Conservation (phyloP, 1,140 invertebrate species). For the Halotydeus destructor region DNA sequence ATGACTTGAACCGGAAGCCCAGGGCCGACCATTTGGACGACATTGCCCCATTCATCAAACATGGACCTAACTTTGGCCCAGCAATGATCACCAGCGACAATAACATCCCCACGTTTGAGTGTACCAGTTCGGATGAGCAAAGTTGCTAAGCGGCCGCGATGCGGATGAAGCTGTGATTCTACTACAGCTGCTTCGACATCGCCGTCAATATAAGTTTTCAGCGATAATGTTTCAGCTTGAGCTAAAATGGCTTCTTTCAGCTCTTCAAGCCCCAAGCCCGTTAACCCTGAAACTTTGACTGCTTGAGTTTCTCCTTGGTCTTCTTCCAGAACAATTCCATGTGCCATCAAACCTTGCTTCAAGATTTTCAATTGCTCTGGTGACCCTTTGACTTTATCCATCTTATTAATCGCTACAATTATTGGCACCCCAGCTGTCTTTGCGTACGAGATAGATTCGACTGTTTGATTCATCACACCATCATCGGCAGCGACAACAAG, state of each 20-base stretch:
- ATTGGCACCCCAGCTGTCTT: slow-evolving; percentile 59
- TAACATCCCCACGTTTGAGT: slow-evolving; percentile 48
- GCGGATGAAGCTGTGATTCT: slow-evolving; percentile 53
- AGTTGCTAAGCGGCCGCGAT: slow-evolving; percentile 58
- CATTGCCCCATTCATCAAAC: slow-evolving; percentile 49
- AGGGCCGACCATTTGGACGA: slow-evolving; percentile 44
- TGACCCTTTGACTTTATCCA: slow-evolving; percentile 67
- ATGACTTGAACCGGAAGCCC: slow-evolving; percentile 64
- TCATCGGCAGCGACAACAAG: slow-evolving; percentile 96
- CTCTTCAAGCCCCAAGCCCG: slow-evolving; percentile 21
- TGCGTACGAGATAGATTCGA: slow-evolving; percentile 34
- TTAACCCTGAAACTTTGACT: slow-evolving; percentile 70
- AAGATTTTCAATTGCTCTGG: slow-evolving; percentile 26
- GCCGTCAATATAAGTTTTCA: slow-evolving; percentile 53
- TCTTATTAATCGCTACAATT: slow-evolving; percentile 97
- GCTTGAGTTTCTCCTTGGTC: slow-evolving; percentile 78
- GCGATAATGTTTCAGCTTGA: slow-evolving; percentile 65
- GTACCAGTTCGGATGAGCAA: slow-evolving; percentile 72
- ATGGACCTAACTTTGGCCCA: slow-evolving; percentile 65
- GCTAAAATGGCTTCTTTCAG: slow-evolving; percentile 47
- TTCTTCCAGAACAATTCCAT: slow-evolving; percentile 64
- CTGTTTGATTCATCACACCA: slow-evolving; percentile 93
- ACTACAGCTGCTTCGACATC: slow-evolving; percentile 70
- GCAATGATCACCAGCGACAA: slow-evolving; percentile 52
- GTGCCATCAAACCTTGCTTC: slow-evolving; percentile 38